Evolutionary conservation across 2,113 vertebrate genomes (phyloP).

Genomic region (Oncorhynchus keta): DNA sequence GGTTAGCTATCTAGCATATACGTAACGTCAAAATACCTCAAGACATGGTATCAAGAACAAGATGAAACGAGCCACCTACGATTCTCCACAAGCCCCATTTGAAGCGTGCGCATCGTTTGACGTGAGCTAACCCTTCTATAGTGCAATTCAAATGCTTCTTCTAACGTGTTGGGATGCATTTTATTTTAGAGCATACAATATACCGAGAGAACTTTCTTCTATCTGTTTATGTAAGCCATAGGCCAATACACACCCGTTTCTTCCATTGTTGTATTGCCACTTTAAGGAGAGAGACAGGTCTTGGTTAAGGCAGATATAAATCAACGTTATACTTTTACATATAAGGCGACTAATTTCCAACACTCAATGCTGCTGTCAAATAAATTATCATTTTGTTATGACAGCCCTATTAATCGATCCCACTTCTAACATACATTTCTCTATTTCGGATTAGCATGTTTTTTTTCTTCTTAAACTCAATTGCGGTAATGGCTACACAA

Average conservation of each 20-base stretch:
- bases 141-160: not conserved
- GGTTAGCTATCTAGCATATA: too few species aligned
- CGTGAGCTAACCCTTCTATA: too few species aligned
- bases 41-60: too few species aligned
- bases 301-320: not conserved
- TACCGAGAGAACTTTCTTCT: not conserved
- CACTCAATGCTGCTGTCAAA: not conserved
- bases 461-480: not conserved
- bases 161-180: not conserved
- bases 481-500: not conserved
- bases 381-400: not conserved
- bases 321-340: not conserved
- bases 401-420: not conserved
- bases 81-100: too few species aligned
- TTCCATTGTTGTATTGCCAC: not conserved
- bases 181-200: not conserved
- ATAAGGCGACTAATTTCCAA: not conserved
- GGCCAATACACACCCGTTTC: not conserved
- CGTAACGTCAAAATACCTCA: too few species aligned
- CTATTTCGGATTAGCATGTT: not conserved
- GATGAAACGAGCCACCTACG: too few species aligned
- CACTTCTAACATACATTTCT: not conserved
- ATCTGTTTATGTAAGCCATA: not conserved
- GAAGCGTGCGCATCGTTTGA: too few species aligned
- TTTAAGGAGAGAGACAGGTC: not conserved